Percentiles rank a stretch among this genome's conserved stretches.
Conservation (phyloP, 2,888 invertebrate species). For the Miltochrista miniata region DNA sequence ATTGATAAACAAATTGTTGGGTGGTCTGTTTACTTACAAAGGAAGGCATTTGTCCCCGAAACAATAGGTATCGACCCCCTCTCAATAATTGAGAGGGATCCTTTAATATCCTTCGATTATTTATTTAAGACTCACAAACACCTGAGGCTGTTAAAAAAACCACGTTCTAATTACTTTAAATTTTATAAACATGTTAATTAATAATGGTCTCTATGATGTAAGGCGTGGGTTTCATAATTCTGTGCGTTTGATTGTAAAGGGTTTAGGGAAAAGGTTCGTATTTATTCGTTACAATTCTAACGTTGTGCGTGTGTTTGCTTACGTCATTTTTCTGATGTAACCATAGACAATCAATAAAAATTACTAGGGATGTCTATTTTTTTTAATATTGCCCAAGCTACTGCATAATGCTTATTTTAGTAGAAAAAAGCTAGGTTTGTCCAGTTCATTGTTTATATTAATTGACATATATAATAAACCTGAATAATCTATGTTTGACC, state of each 20-base stretch:
- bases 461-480: no score
- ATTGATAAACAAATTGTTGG: conserved; percentile 29
- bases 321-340: not conserved
- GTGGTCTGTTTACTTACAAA: conserved; percentile 37
- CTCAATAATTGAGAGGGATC: conserved; percentile 67
- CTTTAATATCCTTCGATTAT: conserved; percentile 73
- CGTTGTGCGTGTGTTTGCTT: not conserved
- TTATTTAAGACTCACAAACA: conserved; percentile 74
- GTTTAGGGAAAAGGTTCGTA: not conserved
- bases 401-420: no score
- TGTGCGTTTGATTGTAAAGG: not conserved
- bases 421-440: no score
- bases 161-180: conserved; percentile 54
- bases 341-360: no score
- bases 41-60: conserved; percentile 48
- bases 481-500: no score
- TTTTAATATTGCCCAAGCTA: no score
- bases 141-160: conserved; percentile 68
- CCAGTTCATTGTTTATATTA: no score
- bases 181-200: conserved; percentile 17
- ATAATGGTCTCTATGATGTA: conserved; percentile 28
- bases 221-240: conserved; percentile 25
- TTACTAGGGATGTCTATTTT: no score
- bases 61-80: conserved; percentile 43
- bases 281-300: not conserved